A percentile compares a stretch with the other conserved stretches of the same genome.
phyloP scores from a whole-genome alignment of 37 sponge, comb jelly and placozoan species.

The Mnemiopsis leidyi region DNA sequence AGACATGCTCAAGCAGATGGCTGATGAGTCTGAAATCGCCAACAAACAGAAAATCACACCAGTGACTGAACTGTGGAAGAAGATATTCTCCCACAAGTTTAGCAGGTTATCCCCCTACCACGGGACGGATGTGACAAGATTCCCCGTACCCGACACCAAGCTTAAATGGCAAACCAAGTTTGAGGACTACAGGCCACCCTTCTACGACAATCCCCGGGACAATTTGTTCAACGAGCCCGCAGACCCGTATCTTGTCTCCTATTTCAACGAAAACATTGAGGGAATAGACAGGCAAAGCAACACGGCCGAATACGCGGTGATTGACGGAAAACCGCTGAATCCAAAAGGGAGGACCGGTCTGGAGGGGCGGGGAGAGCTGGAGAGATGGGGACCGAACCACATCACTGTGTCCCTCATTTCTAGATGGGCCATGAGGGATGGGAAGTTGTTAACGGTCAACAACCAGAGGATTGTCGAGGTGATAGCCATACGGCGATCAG shows the following conservation, averaged over 20 bases:
- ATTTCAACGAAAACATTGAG: not conserved
- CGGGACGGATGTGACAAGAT: not conserved
- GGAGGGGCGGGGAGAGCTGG: not conserved
- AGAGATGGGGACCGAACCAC: constrained; percentile 37
- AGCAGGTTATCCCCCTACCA: constrained; percentile 34
- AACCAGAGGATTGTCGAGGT: not conserved
- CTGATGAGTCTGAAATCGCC: not conserved
- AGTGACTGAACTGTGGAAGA: constrained; percentile 9
- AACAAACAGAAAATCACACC: not conserved
- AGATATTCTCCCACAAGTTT: constrained; percentile 16
- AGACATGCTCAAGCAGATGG: not conserved
- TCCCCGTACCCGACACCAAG: constrained; percentile 24
- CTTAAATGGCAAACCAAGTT: not conserved
- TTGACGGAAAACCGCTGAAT: not conserved
- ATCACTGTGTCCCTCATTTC: not conserved
- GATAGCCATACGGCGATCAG: not conserved
- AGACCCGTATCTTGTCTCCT: not conserved
- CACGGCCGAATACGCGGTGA: not conserved
- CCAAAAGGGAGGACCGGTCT: not conserved
- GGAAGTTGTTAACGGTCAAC: not conserved
- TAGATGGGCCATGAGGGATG: constrained; percentile 1
- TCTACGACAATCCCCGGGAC: not conserved
- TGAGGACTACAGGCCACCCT: not conserved
- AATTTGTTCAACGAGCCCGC: not conserved
- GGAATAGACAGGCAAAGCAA: not conserved